phyloP scores from a whole-genome alignment of 2,888 invertebrate species.

The Linyphia triangularis region DNA sequence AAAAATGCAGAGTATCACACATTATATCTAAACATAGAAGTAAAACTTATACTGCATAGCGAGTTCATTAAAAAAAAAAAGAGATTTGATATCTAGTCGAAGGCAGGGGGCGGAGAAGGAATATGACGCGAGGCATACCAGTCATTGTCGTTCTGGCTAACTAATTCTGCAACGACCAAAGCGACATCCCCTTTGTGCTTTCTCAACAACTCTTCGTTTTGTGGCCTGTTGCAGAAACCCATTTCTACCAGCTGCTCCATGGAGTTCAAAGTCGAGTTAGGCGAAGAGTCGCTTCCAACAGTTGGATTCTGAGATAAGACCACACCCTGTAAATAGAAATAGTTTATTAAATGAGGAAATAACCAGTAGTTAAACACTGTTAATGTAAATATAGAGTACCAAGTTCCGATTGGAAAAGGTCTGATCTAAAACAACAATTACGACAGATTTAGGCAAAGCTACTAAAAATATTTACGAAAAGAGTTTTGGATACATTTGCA shows the following conservation, averaged over 20 bases:
- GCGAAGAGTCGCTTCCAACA: not conserved
- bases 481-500: too few species aligned
- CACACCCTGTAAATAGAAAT: not conserved
- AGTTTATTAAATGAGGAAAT: too few species aligned
- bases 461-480: too few species aligned
- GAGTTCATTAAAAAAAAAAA: not conserved
- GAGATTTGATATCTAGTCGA: conserved; percentile 28
- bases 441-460: too few species aligned
- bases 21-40: conserved; percentile 20
- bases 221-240: conserved; percentile 75
- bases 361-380: too few species aligned
- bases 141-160: conserved; percentile 66
- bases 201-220: conserved; percentile 69
- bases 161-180: conserved; percentile 73
- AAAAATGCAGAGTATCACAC: conserved; percentile 7
- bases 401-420: too few species aligned
- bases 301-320: not conserved
- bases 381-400: too few species aligned
- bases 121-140: conserved; percentile 72
- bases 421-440: too few species aligned
- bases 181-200: conserved; percentile 76
- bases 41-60: conserved; percentile 18
- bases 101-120: conserved; percentile 30
- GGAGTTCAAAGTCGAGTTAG: conserved; percentile 9
- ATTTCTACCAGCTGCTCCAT: conserved; percentile 75